Evolutionary conservation across 2,797 vertebrate genomes (phyloP).

Genomic region (Brachymystax lenok): DNA sequence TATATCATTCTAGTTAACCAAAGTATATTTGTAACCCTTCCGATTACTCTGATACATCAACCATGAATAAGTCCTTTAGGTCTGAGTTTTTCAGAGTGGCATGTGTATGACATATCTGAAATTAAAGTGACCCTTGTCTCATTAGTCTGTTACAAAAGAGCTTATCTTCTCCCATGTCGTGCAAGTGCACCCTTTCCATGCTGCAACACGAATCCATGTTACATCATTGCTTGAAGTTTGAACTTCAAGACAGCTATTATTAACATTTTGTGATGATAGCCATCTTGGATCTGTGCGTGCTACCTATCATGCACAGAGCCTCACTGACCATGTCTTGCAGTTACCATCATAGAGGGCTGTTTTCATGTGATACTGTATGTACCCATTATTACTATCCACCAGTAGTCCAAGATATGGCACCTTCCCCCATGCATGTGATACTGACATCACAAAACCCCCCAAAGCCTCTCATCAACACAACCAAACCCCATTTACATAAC

Average conservation of each 20-base stretch:
- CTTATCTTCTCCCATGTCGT: constrained; percentile 28
- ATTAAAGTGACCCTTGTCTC: constrained; percentile 28
- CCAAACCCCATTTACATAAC: not conserved
- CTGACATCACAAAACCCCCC: not conserved
- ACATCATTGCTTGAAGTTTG: constrained; percentile 19
- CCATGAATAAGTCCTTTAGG: too few species aligned
- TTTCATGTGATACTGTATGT: not conserved
- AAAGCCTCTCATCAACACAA: not conserved
- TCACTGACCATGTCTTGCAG: not conserved
- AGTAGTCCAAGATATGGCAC: not conserved
- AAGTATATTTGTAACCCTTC: too few species aligned
- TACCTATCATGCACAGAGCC: not conserved
- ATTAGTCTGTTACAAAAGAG: constrained; percentile 25
- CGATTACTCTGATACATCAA: too few species aligned
- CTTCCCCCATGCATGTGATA: not conserved
- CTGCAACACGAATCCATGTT: constrained; percentile 40
- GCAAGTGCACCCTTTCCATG: too few species aligned
- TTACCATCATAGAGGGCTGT: not conserved
- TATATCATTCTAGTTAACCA: too few species aligned
- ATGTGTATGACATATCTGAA: constrained; percentile 25
- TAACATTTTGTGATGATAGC: not conserved
- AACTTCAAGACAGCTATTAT: not conserved
- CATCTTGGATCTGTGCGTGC: not conserved
- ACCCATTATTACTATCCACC: not conserved
- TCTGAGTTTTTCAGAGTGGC: not conserved